These are phyloP conservation scores for Lithophane socia DNA, from an alignment of 2,888 invertebrate species.

Conservation along the genomic window DNA sequence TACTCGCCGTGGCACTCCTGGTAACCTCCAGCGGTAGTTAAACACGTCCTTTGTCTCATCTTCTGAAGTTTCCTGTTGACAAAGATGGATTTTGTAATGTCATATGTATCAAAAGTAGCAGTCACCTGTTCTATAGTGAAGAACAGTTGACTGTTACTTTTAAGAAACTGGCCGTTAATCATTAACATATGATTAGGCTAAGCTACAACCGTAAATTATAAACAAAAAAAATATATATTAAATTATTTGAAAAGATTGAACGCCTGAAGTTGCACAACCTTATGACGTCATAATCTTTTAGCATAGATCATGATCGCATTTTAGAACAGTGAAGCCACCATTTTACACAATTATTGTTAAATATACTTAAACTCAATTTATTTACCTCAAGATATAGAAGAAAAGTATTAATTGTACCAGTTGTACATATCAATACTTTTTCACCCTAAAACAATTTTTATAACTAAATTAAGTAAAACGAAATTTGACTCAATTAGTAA, in stretches of 20 bases:
- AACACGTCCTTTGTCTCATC: constrained; percentile 93
- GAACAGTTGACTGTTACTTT: too few relatives aligned
- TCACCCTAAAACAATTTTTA: background rate
- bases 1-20: constrained; percentile 82
- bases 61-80: constrained; percentile 92
- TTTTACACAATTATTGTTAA: background rate
- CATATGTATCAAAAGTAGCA: too few relatives aligned
- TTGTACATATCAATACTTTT: background rate
- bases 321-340: background rate
- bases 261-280: background rate
- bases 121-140: too few relatives aligned
- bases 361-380: background rate
- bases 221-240: background rate
- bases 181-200: too few relatives aligned
- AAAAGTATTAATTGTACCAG: background rate
- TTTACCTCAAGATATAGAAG: background rate
- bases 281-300: background rate
- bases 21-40: constrained; percentile 82
- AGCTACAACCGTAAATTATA: background rate
- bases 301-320: background rate
- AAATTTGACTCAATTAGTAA: constrained; percentile 36
- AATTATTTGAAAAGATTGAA: background rate
- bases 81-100: constrained; percentile 23
- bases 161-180: too few relatives aligned
- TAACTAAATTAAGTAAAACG: constrained; percentile 25